phyloP scores from a whole-genome alignment of 2,113 vertebrate genomes.

The Rhabdornis inornatus region DNA sequence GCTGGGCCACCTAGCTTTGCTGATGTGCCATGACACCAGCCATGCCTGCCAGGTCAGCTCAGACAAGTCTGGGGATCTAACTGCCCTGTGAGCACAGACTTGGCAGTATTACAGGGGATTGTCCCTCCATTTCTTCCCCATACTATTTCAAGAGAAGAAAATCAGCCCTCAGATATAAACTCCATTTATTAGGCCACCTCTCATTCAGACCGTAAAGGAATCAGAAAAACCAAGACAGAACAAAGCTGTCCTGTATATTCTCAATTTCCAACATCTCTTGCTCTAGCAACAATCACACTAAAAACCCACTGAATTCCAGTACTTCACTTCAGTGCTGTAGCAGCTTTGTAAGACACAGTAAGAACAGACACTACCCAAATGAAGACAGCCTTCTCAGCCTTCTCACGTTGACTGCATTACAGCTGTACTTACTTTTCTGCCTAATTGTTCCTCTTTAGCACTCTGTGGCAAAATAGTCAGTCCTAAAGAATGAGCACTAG shows the following conservation, averaged over 20 bases:
- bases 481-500: neutral
- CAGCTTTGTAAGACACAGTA: neutral
- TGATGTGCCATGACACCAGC: neutral
- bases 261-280: neutral
- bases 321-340: neutral
- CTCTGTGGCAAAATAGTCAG: neutral
- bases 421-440: neutral
- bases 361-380: neutral
- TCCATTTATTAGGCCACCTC: neutral
- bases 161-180: neutral
- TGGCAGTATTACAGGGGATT: neutral
- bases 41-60: neutral
- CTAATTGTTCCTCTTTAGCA: neutral
- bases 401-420: neutral
- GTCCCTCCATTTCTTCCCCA: neutral
- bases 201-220: neutral
- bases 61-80: neutral
- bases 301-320: neutral
- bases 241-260: neutral
- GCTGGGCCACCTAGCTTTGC: conserved; percentile 5
- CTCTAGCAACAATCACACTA: neutral
- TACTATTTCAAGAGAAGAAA: neutral
- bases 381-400: neutral
- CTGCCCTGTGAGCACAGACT: neutral
- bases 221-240: neutral